Conservation (phyloP, 2,888 invertebrate genomes). For the Oscheius onirici region DNA sequence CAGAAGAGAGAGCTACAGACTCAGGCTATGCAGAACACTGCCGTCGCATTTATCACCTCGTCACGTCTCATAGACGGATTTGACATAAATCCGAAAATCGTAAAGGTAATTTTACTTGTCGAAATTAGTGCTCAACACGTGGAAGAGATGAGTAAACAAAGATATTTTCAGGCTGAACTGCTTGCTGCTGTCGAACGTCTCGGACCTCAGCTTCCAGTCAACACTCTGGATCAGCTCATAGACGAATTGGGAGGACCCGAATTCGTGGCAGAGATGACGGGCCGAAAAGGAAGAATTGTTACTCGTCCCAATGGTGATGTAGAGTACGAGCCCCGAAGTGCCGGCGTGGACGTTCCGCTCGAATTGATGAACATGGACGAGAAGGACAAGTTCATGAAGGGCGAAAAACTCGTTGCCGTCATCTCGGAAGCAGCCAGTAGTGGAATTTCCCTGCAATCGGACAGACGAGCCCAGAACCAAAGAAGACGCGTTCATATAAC, state of each 20-base stretch:
- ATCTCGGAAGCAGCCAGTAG: slow-evolving; percentile 99
- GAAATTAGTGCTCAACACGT: too few species aligned
- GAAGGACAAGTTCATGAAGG: slow-evolving; percentile 88
- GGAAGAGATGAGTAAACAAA: slow-evolving; percentile 3
- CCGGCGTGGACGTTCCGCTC: slow-evolving; percentile 91
- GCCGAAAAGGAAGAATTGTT: slow-evolving; percentile 83
- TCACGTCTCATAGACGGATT: slow-evolving; percentile 57
- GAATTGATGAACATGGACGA: slow-evolving; percentile 94
- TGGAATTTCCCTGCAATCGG: slow-evolving; percentile 95
- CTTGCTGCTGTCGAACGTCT: slow-evolving; percentile 85
- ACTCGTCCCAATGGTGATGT: slow-evolving; percentile 91
- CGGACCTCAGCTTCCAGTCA: slow-evolving; percentile 89
- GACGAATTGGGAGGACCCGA: slow-evolving; percentile 97
- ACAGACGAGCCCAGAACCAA: slow-evolving; percentile 91
- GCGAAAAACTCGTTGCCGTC: slow-evolving; percentile 84
- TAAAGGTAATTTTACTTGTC: too few species aligned
- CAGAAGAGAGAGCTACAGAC: slow-evolving; percentile 75
- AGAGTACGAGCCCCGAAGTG: slow-evolving; percentile 84
- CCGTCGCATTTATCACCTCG: slow-evolving; percentile 62
- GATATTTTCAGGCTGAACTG: slow-evolving; percentile 85
- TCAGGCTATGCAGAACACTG: slow-evolving; percentile 52
- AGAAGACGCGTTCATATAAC: slow-evolving; percentile 95
- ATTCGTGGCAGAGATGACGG: slow-evolving; percentile 99
- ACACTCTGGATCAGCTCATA: slow-evolving; percentile 96
- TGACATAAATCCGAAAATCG: slow-evolving; percentile 54